Conservation (phyloP, 2,888 invertebrate species). For the Pollenia amentaria region DNA sequence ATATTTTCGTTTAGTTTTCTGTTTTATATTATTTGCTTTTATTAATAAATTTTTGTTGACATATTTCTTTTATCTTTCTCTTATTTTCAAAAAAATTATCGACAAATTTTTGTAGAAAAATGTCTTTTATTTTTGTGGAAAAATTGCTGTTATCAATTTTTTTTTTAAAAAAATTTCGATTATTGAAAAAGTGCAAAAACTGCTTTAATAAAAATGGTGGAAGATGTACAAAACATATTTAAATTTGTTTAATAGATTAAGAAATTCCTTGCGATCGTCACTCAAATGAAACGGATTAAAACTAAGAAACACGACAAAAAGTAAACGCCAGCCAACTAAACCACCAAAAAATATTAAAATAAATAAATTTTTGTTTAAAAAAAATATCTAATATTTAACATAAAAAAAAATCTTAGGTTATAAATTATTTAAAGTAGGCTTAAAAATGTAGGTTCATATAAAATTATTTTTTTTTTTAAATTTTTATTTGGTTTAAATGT, state of each 20-base stretch:
- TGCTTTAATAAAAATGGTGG: neutral
- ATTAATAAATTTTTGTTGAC: too few species aligned
- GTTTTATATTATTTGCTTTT: too few species aligned
- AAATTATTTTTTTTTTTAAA: conserved; percentile 35
- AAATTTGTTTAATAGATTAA: conserved; percentile 2
- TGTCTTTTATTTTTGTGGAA: too few species aligned
- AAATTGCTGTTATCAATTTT: too few species aligned
- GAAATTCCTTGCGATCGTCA: neutral
- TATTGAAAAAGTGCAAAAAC: too few species aligned
- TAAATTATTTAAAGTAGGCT: conserved; percentile 59
- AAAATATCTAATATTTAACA: conserved; percentile 19
- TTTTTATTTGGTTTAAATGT: conserved; percentile 38
- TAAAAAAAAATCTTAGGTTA: conserved; percentile 54
- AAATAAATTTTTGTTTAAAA: conserved; percentile 26
- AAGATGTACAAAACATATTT: conserved; percentile 24
- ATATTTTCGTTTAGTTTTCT: too few species aligned
- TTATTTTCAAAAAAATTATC: too few species aligned
- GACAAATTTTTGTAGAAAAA: too few species aligned
- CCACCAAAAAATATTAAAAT: conserved; percentile 54
- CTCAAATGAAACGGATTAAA: conserved; percentile 5
- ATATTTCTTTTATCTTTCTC: too few species aligned
- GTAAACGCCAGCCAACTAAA: conserved; percentile 66
- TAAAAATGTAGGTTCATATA: conserved; percentile 62
- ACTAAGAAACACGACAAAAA: conserved; percentile 25
- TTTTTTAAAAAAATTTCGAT: too few species aligned